Evolutionary conservation across 2,888 invertebrate genomes (phyloP).

Genomic region (Lomographa bimaculata): DNA sequence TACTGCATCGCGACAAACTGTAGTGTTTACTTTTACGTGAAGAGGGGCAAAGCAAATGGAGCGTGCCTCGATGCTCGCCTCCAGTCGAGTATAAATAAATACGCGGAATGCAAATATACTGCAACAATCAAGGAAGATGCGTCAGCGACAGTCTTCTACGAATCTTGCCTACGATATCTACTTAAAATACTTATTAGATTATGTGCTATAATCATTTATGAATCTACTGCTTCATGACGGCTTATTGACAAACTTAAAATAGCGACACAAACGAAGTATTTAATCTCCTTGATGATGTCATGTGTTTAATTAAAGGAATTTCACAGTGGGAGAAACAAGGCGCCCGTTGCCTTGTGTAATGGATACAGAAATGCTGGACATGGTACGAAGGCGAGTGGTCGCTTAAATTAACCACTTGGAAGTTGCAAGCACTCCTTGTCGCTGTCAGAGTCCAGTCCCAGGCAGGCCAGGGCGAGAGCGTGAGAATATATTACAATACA

Average conservation of each 20-base stretch:
- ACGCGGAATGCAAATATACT: slow-evolving; percentile 62
- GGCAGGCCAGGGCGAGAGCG: slow-evolving; percentile 43
- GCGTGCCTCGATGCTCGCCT: slow-evolving; percentile 66
- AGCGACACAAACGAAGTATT: slow-evolving; percentile 23
- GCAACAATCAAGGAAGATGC: slow-evolving; percentile 64
- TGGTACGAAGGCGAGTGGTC: slow-evolving; percentile 29
- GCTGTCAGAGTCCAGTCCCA: slow-evolving; percentile 31
- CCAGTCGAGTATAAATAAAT: slow-evolving; percentile 56
- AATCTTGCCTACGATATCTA: slow-evolving; percentile 3
- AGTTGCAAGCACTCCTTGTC: slow-evolving; percentile 32
- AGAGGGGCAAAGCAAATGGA: slow-evolving; percentile 62
- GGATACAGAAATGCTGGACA: slow-evolving; percentile 17
- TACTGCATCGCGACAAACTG: slow-evolving; percentile 32
- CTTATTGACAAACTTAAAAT: slow-evolving; percentile 21
- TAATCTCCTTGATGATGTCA: slow-evolving; percentile 47
- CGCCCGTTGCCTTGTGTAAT: slow-evolving; percentile 28
- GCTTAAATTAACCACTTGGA: slow-evolving; percentile 32
- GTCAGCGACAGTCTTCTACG: slow-evolving; percentile 21
- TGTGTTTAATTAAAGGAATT: slow-evolving; percentile 48
- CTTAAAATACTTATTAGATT: too few relatives aligned
- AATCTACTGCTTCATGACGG: too few relatives aligned
- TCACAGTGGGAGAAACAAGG: slow-evolving; percentile 38
- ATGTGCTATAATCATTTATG: too few relatives aligned
- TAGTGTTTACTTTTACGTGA: slow-evolving; percentile 40
- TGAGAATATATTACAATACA: slow-evolving; percentile 47